phyloP scores from a whole-genome alignment of 2,113 vertebrate species.

The Cinclus mexicanus region DNA sequence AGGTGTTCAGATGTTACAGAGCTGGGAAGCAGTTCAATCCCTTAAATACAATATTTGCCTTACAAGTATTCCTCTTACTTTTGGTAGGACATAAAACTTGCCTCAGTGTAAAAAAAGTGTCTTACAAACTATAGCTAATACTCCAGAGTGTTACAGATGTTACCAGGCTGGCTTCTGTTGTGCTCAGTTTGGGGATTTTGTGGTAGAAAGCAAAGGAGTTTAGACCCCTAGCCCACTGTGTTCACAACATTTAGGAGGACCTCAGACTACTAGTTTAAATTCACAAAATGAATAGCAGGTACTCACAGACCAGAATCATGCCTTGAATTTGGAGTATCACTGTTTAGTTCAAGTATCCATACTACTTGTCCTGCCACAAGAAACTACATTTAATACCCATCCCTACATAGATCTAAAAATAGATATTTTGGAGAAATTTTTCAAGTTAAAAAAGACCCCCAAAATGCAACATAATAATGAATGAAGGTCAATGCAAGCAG shows the following conservation, averaged over 20 bases:
- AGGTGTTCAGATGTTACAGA: background rate
- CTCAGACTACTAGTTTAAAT: background rate
- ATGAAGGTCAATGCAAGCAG: background rate
- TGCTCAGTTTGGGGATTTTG: background rate
- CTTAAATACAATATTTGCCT: background rate
- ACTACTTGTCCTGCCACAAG: background rate
- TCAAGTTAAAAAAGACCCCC: background rate
- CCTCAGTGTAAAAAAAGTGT: background rate
- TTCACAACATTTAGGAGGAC: background rate
- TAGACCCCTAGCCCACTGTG: background rate
- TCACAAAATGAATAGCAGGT: background rate
- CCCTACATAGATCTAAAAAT: background rate
- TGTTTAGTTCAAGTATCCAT: background rate
- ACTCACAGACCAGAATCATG: background rate
- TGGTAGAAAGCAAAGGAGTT: background rate
- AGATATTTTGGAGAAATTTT: background rate
- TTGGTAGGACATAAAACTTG: background rate
- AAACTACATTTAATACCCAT: background rate
- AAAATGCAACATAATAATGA: accelerated
- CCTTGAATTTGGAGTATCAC: background rate
- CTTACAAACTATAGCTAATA: background rate
- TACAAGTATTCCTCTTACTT: background rate
- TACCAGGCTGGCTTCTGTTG: background rate
- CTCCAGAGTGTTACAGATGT: background rate
- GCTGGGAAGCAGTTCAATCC: background rate